phyloP scores from a whole-genome alignment of 2,113 vertebrate species.

The Phaethornis superciliosus region DNA sequence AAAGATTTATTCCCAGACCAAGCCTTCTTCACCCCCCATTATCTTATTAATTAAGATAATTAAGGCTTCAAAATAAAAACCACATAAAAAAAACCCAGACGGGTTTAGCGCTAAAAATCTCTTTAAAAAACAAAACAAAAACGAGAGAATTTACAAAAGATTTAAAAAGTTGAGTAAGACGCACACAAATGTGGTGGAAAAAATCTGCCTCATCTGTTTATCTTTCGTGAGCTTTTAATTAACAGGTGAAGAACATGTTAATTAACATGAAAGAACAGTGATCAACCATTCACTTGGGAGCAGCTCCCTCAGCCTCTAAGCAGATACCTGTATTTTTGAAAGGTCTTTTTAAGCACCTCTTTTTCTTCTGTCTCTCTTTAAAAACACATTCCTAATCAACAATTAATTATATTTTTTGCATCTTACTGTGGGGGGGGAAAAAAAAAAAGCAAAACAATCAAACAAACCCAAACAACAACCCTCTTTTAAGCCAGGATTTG shows the following conservation, averaged over 20 bases:
- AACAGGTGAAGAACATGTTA: too few species aligned
- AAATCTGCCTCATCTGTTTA: neutral
- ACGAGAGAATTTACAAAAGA: conserved; percentile 9
- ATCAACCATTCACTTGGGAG: too few species aligned
- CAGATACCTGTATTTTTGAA: neutral
- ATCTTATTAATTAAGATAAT: too few species aligned
- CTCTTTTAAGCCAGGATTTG: accelerated
- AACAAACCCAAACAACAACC: too few species aligned
- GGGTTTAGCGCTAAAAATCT: neutral
- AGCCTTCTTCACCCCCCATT: neutral
- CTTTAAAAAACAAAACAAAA: too few species aligned
- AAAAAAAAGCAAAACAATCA: too few species aligned
- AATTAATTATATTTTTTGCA: accelerated
- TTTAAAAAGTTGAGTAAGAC: neutral
- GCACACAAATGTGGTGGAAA: neutral
- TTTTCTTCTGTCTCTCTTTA: neutral
- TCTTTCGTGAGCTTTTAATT: neutral
- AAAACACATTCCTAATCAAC: neutral
- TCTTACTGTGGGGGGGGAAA: neutral
- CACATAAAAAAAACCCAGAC: too few species aligned
- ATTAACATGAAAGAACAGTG: accelerated
- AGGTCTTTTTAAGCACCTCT: neutral
- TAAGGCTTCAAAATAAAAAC: neutral
- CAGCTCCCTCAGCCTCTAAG: neutral
- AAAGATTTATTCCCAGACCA: too few species aligned